A percentile compares a stretch with the other conserved stretches of the same genome.
These are phyloP conservation scores for Oriolus oriolus DNA, from an alignment of 2,113 vertebrate genomes.

Conservation along the genomic window DNA sequence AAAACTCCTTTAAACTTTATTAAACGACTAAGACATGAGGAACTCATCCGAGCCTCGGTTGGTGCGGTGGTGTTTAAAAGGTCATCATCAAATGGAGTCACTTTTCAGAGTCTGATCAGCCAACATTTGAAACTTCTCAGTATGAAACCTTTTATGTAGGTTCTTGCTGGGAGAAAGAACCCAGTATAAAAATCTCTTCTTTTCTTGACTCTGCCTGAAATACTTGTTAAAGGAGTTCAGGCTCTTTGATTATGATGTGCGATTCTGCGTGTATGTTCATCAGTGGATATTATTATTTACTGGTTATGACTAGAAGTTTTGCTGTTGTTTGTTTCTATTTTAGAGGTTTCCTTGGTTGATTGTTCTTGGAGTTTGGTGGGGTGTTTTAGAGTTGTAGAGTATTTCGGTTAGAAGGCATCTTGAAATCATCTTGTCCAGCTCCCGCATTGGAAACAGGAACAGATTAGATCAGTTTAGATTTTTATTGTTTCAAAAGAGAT, in stretches of 20 bases:
- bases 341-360: neutral
- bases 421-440: neutral
- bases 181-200: neutral
- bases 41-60: neutral
- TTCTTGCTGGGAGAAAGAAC: neutral
- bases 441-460: neutral
- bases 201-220: neutral
- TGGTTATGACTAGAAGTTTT: neutral
- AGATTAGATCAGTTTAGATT: neutral
- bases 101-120: neutral
- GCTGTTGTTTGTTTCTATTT: neutral
- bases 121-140: neutral
- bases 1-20: neutral
- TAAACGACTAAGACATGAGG: neutral
- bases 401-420: neutral
- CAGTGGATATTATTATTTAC: neutral
- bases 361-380: neutral
- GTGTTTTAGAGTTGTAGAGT: neutral
- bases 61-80: neutral
- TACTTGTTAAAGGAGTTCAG: neutral
- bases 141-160: neutral
- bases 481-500: neutral
- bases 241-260: neutral
- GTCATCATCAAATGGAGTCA: neutral
- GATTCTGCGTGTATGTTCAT: neutral